Base-by-base conservation (phyloP, 2,888 invertebrate species). In the Andrena flavipes region DNA sequence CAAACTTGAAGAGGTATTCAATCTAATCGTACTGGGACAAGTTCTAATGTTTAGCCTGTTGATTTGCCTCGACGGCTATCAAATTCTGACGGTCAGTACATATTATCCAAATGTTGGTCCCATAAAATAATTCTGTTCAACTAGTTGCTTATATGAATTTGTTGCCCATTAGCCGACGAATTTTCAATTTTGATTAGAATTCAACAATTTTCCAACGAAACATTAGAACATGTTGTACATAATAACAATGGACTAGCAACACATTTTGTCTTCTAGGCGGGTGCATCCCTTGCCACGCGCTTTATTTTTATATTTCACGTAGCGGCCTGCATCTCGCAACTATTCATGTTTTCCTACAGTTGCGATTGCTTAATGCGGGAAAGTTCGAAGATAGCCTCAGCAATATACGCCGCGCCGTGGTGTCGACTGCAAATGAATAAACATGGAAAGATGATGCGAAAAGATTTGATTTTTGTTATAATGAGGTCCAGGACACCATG, bases 1-100 rank as follows among this genome's bases (percentile, higher is more conserved):
- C 1, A 79, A 76, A 51, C 62, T 90, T 13, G 88, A 90, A 35
- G 60, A 74, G 6, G 80, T 89, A 8, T 90, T 86, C 35, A 81
- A 76, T 30, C 29, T 77, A 16, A 81, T 86, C 6, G 77, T 82
- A 48, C 78, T 90, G 16, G 74, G 73, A 6, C 87, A 90, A 76
- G 76, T 89, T 49, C 20, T 82, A 30, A n/a, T 84, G 3, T 86
- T 81, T 68, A 89, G 87, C 59, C 2, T 76, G 7, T 49, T 83
- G 65, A 77, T 87, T 23, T 83, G 84, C 23, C 30, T 87, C 0
- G 71, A 63, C 0, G 87, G 83, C 1, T 86, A 77, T 59, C 80
- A 86, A 49, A 33, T 80, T 20, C 48, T 87, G 7, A 20, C 80
- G 81, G 87, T 87, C 49, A 64, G 79, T 82, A 87, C 69, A n/a